Evolutionary conservation across 2,888 invertebrate genomes (phyloP).

Genomic region (Torymus tubicola): DNA sequence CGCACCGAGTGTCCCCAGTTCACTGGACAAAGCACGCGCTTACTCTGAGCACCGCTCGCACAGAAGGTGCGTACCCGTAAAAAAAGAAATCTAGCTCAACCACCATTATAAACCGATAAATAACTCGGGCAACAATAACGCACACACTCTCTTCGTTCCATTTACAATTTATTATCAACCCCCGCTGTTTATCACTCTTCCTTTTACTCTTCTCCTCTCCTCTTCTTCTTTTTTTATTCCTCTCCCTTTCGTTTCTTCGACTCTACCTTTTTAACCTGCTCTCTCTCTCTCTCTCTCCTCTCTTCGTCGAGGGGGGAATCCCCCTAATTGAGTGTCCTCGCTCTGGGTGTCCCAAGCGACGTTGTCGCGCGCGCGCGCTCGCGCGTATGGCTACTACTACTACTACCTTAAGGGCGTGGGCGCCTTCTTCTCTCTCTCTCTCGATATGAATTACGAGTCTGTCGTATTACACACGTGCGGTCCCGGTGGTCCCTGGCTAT

Average conservation of each 20-base stretch:
- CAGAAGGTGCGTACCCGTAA: too few relatives aligned
- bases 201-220: slow-evolving; percentile 35
- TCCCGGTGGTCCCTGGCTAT: slow-evolving; percentile 68
- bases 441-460: slow-evolving; percentile 75
- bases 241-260: slow-evolving; percentile 47
- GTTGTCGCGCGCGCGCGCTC: slow-evolving; percentile 75
- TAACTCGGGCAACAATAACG: slow-evolving; percentile 41
- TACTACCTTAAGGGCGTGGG: slow-evolving; percentile 71
- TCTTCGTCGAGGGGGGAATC: slow-evolving; percentile 24
- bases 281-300: slow-evolving; percentile 48
- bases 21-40: too few relatives aligned
- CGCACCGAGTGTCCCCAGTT: too few relatives aligned
- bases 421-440: slow-evolving; percentile 59
- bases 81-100: slow-evolving; percentile 17
- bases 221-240: slow-evolving; percentile 32
- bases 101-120: slow-evolving; percentile 48
- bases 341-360: slow-evolving; percentile 75
- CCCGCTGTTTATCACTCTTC: slow-evolving; percentile 55
- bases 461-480: slow-evolving; percentile 73
- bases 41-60: too few relatives aligned
- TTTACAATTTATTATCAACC: slow-evolving; percentile 55
- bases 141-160: slow-evolving; percentile 7
- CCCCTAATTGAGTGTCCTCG: slow-evolving; percentile 76
- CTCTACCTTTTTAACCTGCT: slow-evolving; percentile 45
- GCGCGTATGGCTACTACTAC: slow-evolving; percentile 41